phyloP scores from a whole-genome alignment of 2,113 vertebrate genomes.

The Lagopus leucura region DNA sequence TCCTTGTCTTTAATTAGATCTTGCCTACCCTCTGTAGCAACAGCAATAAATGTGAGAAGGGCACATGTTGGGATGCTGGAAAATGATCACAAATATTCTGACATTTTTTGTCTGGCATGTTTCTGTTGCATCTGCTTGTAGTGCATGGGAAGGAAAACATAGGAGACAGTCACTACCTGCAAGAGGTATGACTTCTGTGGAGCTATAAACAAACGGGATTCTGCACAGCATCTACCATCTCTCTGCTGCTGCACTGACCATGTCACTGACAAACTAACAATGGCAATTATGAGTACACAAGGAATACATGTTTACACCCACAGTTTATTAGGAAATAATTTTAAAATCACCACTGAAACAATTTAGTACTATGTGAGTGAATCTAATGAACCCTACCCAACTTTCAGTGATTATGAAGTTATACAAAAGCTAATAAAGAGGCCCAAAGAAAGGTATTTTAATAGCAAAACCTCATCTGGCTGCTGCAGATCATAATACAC shows the following conservation, averaged over 20 bases:
- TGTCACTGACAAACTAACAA: neutral
- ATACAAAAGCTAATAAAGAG: neutral
- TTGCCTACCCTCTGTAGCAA: constrained; percentile 39
- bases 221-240: neutral
- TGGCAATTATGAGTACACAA: neutral
- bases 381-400: neutral
- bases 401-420: neutral
- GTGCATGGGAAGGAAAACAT: neutral
- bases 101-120: neutral
- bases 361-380: neutral
- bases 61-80: neutral
- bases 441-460: neutral
- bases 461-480: neutral
- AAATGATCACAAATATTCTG: neutral
- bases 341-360: neutral
- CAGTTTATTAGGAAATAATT: neutral
- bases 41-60: constrained; percentile 9
- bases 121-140: neutral
- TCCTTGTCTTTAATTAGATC: constrained; percentile 49
- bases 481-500: neutral
- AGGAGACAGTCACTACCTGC: neutral
- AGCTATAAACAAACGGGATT: neutral
- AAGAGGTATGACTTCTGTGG: fast-evolving
- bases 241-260: fast-evolving
- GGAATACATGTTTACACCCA: neutral